Percentiles rank a stretch among this genome's conserved stretches.
Conservation (phyloP, 2,797 vertebrate genomes). For the Sebastes matsubarae region DNA sequence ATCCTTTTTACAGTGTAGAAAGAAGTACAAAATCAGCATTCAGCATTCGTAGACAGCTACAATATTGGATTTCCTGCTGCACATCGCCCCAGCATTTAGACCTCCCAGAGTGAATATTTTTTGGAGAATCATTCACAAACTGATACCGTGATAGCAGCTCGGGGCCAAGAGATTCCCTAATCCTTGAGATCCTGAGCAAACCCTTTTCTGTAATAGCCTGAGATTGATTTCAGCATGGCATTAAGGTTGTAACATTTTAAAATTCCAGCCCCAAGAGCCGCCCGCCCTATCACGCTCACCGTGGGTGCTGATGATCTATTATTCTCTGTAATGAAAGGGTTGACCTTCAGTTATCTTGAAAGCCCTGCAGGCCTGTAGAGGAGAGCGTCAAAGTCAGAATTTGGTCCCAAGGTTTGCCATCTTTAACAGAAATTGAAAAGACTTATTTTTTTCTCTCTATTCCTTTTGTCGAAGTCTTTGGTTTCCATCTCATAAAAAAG, state of each 20-base stretch:
- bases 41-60: not conserved
- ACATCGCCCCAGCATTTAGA: conserved; percentile 7
- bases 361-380: conserved; percentile 32
- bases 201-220: conserved; percentile 37
- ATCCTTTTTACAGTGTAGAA: not conserved
- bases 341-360: conserved; percentile 68
- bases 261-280: conserved; percentile 41
- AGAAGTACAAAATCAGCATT: not conserved
- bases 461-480: conserved; percentile 4
- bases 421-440: conserved; percentile 43
- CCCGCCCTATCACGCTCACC: conserved; percentile 5
- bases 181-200: conserved; percentile 51
- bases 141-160: conserved; percentile 21
- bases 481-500: not conserved
- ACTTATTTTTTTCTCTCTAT: not conserved
- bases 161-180: conserved; percentile 50
- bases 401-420: conserved; percentile 20
- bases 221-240: conserved; percentile 57
- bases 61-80: conserved; percentile 14
- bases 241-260: conserved; percentile 57
- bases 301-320: conserved; percentile 59
- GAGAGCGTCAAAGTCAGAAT: conserved; percentile 52
- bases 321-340: conserved; percentile 70
- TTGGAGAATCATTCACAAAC: conserved; percentile 26
- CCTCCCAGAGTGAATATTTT: conserved; percentile 24